Base-by-base conservation (phyloP, 2,113 vertebrate genomes). In the Mohoua ochrocephala region DNA sequence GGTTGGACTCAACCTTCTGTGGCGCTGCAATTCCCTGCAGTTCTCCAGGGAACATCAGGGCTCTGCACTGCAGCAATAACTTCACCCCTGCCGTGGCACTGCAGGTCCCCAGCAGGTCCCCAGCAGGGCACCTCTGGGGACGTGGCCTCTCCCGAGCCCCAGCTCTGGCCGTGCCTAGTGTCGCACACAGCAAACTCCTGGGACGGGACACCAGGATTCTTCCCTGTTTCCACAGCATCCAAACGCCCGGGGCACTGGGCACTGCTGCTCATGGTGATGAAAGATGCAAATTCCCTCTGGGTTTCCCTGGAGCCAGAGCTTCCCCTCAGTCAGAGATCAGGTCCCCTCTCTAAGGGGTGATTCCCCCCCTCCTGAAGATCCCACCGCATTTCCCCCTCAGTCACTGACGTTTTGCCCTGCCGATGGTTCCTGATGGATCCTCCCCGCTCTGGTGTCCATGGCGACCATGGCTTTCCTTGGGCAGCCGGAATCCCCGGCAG, bases 161-260 rank as follows among this genome's bases (percentile, higher is more conserved):
- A 6, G 2, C n/a, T 33, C 35, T 5, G 44, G 24, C 21, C 3
- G 37, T 10, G 11, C 39, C 39, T 7, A 28, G 5, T 0, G 0
- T 10, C 13, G 1, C 49, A 9, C 49, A 7, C 13, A 44, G 41
- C 17, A 13, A 31, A 19, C 28, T 17, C 0, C 0, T 2, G 13
- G 18, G 27, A 33, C 16, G 16, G 9, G 77, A 2, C 21, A 4
- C 11, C 0, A 1, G 4, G 2, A 17, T 71, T 68, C 23, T 19
- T 31, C 56, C 45, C 31, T 19, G 15, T 17, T 83, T 10, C 11
- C 17, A 2, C 83, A 39, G 13, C n/a, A 10, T 26, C 44, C 33
- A 6, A 82, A 14, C 53, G 9, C 18, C 10, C 7, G 20, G 39
- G 31, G 10, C 65, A 2, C 42, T 5, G 17, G 31, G 53, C 24